phyloP scores from a whole-genome alignment of 2,888 invertebrate genomes.

The Drosophila affinis region DNA sequence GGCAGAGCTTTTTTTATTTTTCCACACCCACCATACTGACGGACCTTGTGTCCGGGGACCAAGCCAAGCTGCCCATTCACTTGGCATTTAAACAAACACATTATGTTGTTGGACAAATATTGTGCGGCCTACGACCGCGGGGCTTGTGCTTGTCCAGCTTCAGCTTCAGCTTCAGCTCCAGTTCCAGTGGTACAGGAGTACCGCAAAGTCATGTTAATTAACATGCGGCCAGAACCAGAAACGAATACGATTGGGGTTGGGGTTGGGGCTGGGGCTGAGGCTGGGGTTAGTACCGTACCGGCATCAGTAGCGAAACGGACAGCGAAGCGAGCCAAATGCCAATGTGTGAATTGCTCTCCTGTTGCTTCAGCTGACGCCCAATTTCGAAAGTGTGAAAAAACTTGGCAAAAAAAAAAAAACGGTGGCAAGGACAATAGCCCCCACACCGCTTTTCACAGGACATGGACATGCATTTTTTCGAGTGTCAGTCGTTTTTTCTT shows the following conservation, averaged over 20 bases:
- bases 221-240: conserved; percentile 48
- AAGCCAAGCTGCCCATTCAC: conserved; percentile 12
- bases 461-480: background rate
- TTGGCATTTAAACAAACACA: conserved; percentile 72
- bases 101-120: conserved; percentile 72
- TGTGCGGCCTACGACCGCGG: conserved; percentile 32
- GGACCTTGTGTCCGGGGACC: conserved; percentile 22
- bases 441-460: conserved; percentile 18
- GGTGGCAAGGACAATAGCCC: conserved; percentile 11
- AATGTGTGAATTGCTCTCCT: conserved; percentile 44
- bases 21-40: conserved; percentile 8
- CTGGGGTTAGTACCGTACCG: background rate
- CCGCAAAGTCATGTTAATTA: conserved; percentile 81
- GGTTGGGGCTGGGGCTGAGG: background rate
- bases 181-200: conserved; percentile 52
- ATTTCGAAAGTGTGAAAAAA: conserved; percentile 44
- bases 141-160: conserved; percentile 4
- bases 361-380: conserved; percentile 56
- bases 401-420: conserved; percentile 16
- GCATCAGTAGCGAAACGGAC: conserved; percentile 1
- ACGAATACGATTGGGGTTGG: background rate
- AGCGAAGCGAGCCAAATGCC: conserved; percentile 23
- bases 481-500: conserved; percentile 29
- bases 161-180: conserved; percentile 11
- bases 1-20: conserved; percentile 1